phyloP scores from a whole-genome alignment of 1,140 invertebrate genomes.

The Homarus americanus region DNA sequence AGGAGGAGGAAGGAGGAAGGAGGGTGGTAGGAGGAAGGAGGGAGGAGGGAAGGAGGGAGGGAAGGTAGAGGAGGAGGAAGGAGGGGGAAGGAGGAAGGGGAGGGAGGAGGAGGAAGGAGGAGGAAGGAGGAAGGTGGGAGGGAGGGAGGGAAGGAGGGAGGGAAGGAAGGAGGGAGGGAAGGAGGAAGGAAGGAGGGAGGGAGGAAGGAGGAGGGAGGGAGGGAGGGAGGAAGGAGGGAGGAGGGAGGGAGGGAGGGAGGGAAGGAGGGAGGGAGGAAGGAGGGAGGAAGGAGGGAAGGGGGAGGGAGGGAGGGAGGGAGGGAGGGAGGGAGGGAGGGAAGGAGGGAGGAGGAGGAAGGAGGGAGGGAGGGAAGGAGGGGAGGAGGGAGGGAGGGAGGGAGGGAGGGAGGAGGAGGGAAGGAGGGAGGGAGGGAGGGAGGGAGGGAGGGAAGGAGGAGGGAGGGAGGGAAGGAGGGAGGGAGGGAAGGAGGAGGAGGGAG shows the following conservation, averaged over 20 bases:
- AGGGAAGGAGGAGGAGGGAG: neutral
- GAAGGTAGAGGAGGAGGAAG: neutral
- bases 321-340: neutral
- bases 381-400: neutral
- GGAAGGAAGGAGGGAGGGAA: neutral
- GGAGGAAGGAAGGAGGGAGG: neutral
- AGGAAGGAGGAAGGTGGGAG: too few species aligned
- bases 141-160: neutral
- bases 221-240: neutral
- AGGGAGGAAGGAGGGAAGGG: neutral
- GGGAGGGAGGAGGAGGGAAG: neutral
- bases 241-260: neutral
- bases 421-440: neutral
- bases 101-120: too few species aligned
- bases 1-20: neutral
- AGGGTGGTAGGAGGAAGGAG: too few species aligned
- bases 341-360: neutral
- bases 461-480: neutral
- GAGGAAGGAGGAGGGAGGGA: neutral
- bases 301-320: neutral
- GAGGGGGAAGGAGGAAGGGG: neutral
- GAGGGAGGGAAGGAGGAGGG: neutral
- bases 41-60: neutral
- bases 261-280: neutral
- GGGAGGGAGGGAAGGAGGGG: neutral